Percentiles rank a stretch among this genome's conserved stretches.
These are phyloP conservation scores for Eretmochelys imbricata DNA, from an alignment of 2,113 vertebrate genomes.

Conservation along the genomic window DNA sequence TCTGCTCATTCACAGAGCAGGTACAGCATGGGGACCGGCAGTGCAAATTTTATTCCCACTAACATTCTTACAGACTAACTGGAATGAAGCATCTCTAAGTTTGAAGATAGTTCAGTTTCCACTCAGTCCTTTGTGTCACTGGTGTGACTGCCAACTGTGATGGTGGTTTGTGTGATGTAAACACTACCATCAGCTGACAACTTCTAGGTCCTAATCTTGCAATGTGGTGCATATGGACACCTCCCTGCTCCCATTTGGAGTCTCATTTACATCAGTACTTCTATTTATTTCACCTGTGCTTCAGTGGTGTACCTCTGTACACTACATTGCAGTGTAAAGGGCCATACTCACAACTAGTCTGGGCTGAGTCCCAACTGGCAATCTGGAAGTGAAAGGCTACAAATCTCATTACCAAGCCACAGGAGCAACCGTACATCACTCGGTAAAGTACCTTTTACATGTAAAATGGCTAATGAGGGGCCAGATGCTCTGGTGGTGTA, in stretches of 20 bases:
- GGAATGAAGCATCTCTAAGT: neutral
- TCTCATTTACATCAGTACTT: constrained; percentile 3
- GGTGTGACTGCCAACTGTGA: neutral
- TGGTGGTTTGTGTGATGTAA: rapidly evolving
- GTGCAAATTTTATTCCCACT: constrained; percentile 1
- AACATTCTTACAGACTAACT: neutral
- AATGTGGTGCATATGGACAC: neutral
- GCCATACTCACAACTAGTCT: neutral
- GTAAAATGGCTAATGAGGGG: neutral
- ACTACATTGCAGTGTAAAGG: neutral
- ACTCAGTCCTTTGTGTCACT: neutral
- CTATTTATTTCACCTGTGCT: neutral
- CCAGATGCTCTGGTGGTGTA: neutral
- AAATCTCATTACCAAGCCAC: neutral
- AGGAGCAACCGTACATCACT: neutral
- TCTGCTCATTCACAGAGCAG: neutral
- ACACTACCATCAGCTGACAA: neutral
- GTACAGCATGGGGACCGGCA: constrained; percentile 31
- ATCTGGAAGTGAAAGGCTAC: neutral
- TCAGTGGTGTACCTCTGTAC: neutral
- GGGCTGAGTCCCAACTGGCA: neutral
- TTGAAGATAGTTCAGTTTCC: constrained; percentile 21
- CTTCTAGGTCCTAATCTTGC: neutral
- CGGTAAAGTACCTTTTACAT: neutral
- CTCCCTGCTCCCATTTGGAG: neutral